Evolutionary conservation across 2,797 vertebrate genomes (phyloP), one percentile per base, ranked within the genome.

Genomic region (Ctenopoma kingsleyae): DNA sequence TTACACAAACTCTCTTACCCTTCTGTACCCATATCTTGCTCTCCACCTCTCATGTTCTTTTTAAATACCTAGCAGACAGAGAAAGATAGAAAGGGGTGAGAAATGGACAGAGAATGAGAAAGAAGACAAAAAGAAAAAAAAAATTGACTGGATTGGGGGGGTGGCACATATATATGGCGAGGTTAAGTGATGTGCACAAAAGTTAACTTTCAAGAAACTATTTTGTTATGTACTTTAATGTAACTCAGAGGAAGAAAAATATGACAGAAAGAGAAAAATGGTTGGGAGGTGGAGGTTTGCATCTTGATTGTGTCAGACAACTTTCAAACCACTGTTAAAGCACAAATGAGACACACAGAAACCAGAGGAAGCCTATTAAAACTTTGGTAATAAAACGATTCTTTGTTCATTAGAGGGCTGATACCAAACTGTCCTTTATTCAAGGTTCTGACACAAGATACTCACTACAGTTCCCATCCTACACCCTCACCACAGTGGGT

Each of bases 351-450:
- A 66, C 63, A 62, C 51, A 61, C 56, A 54, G 27, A 11, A 56
- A 72, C 67, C 49, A 63, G 60, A 82, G 67, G 71, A 82, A 76
- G 71, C 74, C 74, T 62, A 71, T 85, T 87, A 78, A 79, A 74
- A 66, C 32, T 30, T 23, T 36, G 62, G 63, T 74, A 67, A 68
- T 71, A 71, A 85, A 46, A 85, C 81, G 52, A 30, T n/a, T 60
- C 52, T 40, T 63, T 73, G 74, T 87, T 85, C 53, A 82, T 89
- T 81, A 86, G 58, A n/a, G 41, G 43, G 27, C 50, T 55, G 72
- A 76, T 70, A 68, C 74, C 74, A 48, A 72, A 76, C 57, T 61
- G 64, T 80, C 76, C 80, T 77, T 81, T 81, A 83, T 72, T 79
- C 53, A 49, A 76, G 53, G 51, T 76, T 82, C 75, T 67, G 81